A percentile compares a stretch with the other conserved stretches of the same genome.
These are phyloP conservation scores for Silurus asotus DNA, from an alignment of 2,113 vertebrate species.

Conservation along the genomic window DNA sequence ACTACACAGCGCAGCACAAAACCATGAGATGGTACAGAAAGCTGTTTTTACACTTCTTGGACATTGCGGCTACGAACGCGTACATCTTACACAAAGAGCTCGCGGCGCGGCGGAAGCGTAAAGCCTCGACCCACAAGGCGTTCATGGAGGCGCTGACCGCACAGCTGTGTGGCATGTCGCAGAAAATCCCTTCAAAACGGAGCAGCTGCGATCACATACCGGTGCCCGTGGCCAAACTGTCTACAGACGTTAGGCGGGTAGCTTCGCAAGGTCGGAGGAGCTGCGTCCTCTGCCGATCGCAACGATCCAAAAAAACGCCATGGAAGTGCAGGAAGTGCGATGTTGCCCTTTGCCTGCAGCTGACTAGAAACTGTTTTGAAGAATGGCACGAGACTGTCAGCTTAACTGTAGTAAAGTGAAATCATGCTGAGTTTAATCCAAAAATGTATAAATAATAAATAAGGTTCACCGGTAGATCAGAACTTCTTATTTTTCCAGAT, in stretches of 20 bases:
- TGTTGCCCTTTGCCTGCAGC: conserved; percentile 25
- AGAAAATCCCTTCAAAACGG: background rate
- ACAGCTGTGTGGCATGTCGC: conserved; percentile 14
- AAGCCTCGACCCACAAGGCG: background rate
- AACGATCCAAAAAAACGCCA: conserved; percentile 21
- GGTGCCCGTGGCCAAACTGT: conserved; percentile 7
- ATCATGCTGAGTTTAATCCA: too few relatives aligned
- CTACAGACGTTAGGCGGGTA: background rate
- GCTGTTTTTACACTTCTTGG: conserved; percentile 47
- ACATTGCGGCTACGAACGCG: conserved; percentile 33
- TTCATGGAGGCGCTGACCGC: conserved; percentile 33
- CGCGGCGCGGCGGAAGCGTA: background rate
- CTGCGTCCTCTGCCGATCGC: background rate
- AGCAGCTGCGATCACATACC: conserved; percentile 12
- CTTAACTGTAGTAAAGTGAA: background rate
- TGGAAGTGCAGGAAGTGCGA: conserved; percentile 39
- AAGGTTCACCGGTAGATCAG: background rate
- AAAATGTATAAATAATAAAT: too few relatives aligned
- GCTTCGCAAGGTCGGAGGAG: conserved; percentile 4
- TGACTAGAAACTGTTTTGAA: background rate
- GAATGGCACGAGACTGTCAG: background rate
- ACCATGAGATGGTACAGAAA: conserved; percentile 38
- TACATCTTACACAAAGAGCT: conserved; percentile 36
- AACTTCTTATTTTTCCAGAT: background rate
- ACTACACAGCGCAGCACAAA: conserved; percentile 27